phyloP scores from a whole-genome alignment of 2,113 vertebrate species.

The Paedocypris sp. region DNA sequence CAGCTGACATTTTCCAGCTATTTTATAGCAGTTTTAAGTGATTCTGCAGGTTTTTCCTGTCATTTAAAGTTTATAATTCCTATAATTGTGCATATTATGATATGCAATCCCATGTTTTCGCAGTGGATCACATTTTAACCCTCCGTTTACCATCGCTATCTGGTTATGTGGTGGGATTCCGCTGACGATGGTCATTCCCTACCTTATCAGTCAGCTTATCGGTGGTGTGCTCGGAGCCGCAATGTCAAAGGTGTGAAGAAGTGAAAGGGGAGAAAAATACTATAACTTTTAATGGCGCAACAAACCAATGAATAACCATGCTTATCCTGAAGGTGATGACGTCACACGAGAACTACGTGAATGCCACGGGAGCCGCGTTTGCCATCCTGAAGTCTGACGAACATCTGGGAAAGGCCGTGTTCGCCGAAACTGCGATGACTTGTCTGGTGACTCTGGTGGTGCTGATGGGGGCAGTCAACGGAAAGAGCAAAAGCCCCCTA shows the following conservation, averaged over 20 bases:
- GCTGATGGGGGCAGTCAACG: constrained; percentile 54
- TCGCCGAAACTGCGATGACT: constrained; percentile 62
- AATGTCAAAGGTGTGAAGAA: constrained; percentile 55
- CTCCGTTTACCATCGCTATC: constrained; percentile 61
- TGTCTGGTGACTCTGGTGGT: constrained; percentile 61
- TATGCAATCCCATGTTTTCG: background rate
- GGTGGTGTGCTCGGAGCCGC: constrained; percentile 60
- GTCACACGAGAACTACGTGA: constrained; percentile 42
- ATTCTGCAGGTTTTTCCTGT: too few relatives aligned
- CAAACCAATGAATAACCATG: background rate
- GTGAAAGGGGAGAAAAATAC: too few relatives aligned
- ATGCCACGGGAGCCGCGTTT: constrained; percentile 59
- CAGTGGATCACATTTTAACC: constrained; percentile 64
- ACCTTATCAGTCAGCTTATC: constrained; percentile 53
- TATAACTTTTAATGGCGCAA: too few relatives aligned
- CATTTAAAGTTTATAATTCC: too few relatives aligned
- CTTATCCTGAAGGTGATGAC: constrained; percentile 45
- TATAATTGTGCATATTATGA: too few relatives aligned
- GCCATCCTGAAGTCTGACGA: constrained; percentile 49
- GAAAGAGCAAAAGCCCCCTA: constrained; percentile 55
- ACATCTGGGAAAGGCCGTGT: constrained; percentile 49
- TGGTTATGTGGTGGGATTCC: constrained; percentile 60
- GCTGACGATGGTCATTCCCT: constrained; percentile 48
- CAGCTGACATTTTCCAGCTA: too few relatives aligned
- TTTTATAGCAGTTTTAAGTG: too few relatives aligned